Evolutionary conservation across 1,140 invertebrate species (phyloP).

Genomic region (Meloidogyne floridensis): DNA sequence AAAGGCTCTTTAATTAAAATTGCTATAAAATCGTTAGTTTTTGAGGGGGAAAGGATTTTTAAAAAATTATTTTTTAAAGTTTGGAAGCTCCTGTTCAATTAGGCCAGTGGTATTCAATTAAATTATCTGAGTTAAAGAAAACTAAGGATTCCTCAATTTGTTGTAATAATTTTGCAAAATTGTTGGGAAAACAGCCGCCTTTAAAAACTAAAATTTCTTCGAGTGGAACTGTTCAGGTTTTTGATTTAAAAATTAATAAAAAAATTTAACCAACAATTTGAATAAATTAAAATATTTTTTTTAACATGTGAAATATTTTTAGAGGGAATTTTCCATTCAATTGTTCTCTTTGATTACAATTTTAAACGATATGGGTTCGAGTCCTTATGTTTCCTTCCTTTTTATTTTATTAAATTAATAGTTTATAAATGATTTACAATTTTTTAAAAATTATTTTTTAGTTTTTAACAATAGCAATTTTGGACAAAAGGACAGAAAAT

Average conservation of each 20-base stretch:
- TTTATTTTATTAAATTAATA: too few relatives aligned
- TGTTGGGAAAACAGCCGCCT: neutral
- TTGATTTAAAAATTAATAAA: neutral
- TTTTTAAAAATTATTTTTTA: neutral
- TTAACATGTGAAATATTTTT: too few relatives aligned
- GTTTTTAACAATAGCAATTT: neutral
- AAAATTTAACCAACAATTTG: too few relatives aligned
- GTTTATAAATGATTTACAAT: neutral
- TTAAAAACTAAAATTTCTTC: neutral
- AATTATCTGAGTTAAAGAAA: neutral
- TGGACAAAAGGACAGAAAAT: neutral
- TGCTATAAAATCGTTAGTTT: neutral
- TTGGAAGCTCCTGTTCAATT: neutral
- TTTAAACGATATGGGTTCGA: too few relatives aligned
- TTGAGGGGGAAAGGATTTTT: neutral
- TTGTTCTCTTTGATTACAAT: too few relatives aligned
- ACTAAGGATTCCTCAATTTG: neutral
- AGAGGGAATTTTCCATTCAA: too few relatives aligned
- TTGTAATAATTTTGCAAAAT: neutral
- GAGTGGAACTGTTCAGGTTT: neutral
- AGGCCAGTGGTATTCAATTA: neutral
- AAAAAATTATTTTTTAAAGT: neutral
- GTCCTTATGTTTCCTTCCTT: too few relatives aligned
- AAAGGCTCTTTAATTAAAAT: neutral
- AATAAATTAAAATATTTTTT: too few relatives aligned